Base-by-base conservation (phyloP, 37 sponge, comb jelly and placozoan species). In the Ianthella basta region DNA sequence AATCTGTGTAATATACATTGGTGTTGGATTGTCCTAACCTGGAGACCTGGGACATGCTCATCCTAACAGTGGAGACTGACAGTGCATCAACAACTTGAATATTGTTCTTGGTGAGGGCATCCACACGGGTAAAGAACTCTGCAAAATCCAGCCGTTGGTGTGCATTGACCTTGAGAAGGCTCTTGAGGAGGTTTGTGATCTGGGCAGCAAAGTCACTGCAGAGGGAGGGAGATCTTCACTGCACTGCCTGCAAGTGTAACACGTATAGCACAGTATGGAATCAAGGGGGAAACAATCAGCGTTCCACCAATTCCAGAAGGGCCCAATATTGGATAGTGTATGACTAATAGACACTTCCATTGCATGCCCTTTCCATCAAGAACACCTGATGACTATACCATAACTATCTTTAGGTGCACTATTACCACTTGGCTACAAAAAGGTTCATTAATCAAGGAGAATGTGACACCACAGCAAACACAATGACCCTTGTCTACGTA, bases 61-160 rank as follows among this genome's bases (percentile, higher is more conserved):
- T 24, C n/a, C 78, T 5, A 12, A 40, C 10, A 3, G 39, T 44
- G 8, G 86, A 67, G 16, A 90, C 94, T 69, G 84, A 81, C 8
- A 90, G 75, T 0, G 84, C 67, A 57, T 90, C 90, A 4, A 91
- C 55, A 38, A 95, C 67, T 64, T 87, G 88, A 33, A 95, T 44
- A 60, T 95, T 91, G 15, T 87, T 85, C 50, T 74, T 84, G 38
- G 87, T 87, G 77, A 95, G 90, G 61, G 88, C 88, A 30, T 90
- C 93, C 24, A 90, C 91, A 80, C 82, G 66, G 27, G 78, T 83
- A 72, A 92, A 95, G 72, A 95, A 92, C 57, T 92, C 93, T 13
- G 30, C 55, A 81, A 89, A 92, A 32, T 84, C 86, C 91, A 95
- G 89, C 23, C 96, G 80, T 81, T 95, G 90, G 0, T 40, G 21